Evolutionary conservation across 2,797 vertebrate species (phyloP).

Genomic region (Platalea minor): DNA sequence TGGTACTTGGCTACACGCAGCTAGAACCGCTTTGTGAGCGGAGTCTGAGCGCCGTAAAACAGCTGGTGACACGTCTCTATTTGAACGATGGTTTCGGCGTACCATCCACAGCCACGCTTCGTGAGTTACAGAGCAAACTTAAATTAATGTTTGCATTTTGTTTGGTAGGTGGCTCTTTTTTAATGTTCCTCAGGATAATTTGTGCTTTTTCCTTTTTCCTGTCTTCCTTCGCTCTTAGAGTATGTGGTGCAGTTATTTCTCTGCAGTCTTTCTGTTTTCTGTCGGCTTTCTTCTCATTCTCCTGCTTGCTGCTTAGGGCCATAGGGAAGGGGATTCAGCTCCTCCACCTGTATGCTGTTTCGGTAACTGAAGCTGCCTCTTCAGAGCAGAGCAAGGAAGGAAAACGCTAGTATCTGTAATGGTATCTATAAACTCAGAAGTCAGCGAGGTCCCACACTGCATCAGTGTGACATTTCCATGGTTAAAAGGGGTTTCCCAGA

Average conservation of each 20-base stretch:
- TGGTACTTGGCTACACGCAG: not conserved
- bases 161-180: not conserved
- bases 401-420: accelerated
- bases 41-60: not conserved
- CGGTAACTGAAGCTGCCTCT: not conserved
- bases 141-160: not conserved
- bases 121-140: not conserved
- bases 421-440: not conserved
- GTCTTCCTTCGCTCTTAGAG: not conserved
- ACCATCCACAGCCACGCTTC: not conserved
- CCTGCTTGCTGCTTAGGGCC: not conserved
- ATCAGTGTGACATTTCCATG: not conserved
- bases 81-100: not conserved
- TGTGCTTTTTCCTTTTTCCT: not conserved
- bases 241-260: not conserved
- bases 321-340: not conserved
- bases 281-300: not conserved
- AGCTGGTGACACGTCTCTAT: not conserved
- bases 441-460: not conserved
- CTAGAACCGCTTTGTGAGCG: not conserved
- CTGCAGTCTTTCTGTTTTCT: not conserved
- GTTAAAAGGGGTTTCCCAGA: not conserved
- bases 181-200: not conserved
- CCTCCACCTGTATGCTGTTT: not conserved
- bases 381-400: not conserved